These are phyloP conservation scores for Chaetops frenatus DNA, from an alignment of 2,113 vertebrate genomes.

Conservation along the genomic window DNA sequence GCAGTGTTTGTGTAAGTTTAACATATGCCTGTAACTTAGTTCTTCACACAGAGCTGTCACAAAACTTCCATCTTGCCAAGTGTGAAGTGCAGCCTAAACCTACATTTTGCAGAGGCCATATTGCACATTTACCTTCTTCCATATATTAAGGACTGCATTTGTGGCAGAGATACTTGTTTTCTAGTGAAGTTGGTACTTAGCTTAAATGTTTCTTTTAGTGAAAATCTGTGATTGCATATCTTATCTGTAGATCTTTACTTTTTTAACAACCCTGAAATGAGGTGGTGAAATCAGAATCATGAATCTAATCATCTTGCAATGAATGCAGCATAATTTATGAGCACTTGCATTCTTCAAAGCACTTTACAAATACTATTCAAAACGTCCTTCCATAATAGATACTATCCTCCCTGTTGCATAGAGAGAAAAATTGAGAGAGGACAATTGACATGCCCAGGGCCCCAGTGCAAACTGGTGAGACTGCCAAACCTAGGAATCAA, in stretches of 20 bases:
- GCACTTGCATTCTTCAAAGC: not conserved
- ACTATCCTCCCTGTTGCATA: not conserved
- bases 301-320: not conserved
- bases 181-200: not conserved
- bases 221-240: not conserved
- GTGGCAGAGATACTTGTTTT: not conserved
- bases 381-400: not conserved
- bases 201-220: not conserved
- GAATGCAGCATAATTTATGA: not conserved
- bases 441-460: not conserved
- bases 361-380: not conserved
- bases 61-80: not conserved
- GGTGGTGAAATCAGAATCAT: not conserved
- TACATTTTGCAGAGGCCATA: not conserved
- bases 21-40: not conserved
- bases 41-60: not conserved
- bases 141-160: not conserved
- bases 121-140: not conserved
- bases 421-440: not conserved
- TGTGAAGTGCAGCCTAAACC: not conserved
- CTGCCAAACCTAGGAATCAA: not conserved
- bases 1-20: not conserved
- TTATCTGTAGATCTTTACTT: not conserved
- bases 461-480: not conserved
- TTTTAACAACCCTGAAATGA: slow-evolving; percentile 2